Conservation (phyloP, 2,888 invertebrate genomes). For the Capitulum mitella region DNA sequence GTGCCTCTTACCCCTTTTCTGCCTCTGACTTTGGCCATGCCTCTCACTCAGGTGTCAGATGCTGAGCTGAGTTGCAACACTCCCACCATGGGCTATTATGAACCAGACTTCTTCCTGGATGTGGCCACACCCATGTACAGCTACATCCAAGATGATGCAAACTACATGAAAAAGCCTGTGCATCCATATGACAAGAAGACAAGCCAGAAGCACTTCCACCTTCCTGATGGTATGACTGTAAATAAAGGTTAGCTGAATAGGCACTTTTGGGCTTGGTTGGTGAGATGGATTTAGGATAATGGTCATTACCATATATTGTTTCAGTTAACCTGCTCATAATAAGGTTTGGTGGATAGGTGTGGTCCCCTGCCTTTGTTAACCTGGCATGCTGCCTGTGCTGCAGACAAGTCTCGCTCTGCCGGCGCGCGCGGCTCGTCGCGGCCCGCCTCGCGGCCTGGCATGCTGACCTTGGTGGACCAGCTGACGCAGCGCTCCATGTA, state of each 20-base stretch:
- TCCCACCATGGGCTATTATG: neutral
- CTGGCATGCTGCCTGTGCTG: too few relatives aligned
- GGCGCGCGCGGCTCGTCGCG: neutral
- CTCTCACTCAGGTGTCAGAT: neutral
- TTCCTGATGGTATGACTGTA: neutral
- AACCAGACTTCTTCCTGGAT: slow-evolving; percentile 8
- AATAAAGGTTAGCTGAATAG: too few relatives aligned
- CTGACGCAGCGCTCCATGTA: slow-evolving; percentile 52
- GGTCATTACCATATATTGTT: too few relatives aligned
- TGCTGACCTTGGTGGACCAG: slow-evolving; percentile 80
- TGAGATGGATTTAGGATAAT: too few relatives aligned
- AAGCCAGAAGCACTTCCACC: neutral
- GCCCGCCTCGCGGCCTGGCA: slow-evolving; percentile 51
- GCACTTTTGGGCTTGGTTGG: too few relatives aligned
- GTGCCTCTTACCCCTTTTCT: too few relatives aligned
- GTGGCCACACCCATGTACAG: slow-evolving; percentile 4
- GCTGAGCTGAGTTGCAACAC: slow-evolving; percentile 6
- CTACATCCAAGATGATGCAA: neutral
- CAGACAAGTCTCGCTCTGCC: neutral
- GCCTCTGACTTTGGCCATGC: too few relatives aligned
- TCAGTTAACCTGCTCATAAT: too few relatives aligned
- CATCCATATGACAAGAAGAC: slow-evolving; percentile 7
- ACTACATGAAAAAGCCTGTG: slow-evolving; percentile 9
- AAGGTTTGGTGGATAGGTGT: too few relatives aligned
- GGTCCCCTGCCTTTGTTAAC: too few relatives aligned